A percentile compares a stretch with the other conserved stretches of the same genome.
Evolutionary conservation across 2,797 vertebrate genomes (phyloP).

Genomic region (Etheostoma perlongum): DNA sequence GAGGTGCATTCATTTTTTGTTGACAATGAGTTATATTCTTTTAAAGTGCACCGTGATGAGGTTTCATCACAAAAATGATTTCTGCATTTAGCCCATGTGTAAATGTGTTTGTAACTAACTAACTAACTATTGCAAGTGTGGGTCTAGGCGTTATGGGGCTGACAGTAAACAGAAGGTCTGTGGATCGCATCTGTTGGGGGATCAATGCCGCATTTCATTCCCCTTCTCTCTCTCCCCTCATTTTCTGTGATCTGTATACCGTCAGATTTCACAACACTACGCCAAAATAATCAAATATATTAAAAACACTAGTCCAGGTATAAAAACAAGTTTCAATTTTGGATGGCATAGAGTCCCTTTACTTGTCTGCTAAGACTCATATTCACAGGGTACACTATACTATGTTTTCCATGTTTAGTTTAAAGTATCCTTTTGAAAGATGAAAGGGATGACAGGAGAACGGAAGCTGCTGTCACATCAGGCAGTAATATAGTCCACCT

Average conservation of each 20-base stretch:
- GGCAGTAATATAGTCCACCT: slow-evolving; percentile 55
- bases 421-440: slow-evolving; percentile 25
- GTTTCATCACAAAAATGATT: not conserved
- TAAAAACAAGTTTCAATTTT: too few species aligned
- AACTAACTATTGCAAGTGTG: not conserved
- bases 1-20: not conserved
- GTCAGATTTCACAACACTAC: not conserved
- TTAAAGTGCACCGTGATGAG: not conserved
- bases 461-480: slow-evolving; percentile 57
- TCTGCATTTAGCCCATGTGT: not conserved
- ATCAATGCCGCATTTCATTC: not conserved
- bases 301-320: too few species aligned
- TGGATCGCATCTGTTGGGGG: not conserved
- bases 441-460: slow-evolving; percentile 40
- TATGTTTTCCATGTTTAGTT: slow-evolving; percentile 11
- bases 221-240: not conserved
- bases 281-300: not conserved
- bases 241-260: slow-evolving; percentile 5
- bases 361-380: not conserved
- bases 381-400: not conserved
- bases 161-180: not conserved
- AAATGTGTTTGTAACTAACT: not conserved
- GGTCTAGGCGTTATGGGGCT: not conserved
- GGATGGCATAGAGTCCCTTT: not conserved
- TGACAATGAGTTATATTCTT: not conserved